Percentiles rank a stretch among this genome's conserved stretches.
These are phyloP conservation scores for Rotaria magnacalcarata DNA, from an alignment of 2,888 invertebrate species.

Conservation along the genomic window DNA sequence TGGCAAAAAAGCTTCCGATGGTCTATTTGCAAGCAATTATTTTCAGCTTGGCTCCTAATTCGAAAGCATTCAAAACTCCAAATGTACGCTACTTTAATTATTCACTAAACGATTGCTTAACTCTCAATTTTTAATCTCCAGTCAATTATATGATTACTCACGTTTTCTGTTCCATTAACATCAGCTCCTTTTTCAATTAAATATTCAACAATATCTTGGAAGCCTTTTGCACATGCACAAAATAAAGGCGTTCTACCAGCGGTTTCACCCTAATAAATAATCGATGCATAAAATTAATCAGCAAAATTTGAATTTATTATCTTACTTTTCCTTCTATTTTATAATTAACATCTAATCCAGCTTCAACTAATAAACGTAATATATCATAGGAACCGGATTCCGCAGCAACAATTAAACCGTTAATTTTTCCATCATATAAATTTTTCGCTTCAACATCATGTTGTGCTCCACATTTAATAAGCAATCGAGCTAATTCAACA, in stretches of 20 bases:
- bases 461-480: slow-evolving; percentile 39
- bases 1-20: no score
- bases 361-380: slow-evolving; percentile 41
- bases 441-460: slow-evolving; percentile 43
- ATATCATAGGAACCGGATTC: slow-evolving; percentile 46
- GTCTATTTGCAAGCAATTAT: no score
- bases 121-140: no score
- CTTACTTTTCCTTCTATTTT: slow-evolving; percentile 44
- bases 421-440: slow-evolving; percentile 47
- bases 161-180: slow-evolving; percentile 47
- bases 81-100: no score
- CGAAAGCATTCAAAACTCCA: no score
- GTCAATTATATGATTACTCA: not conserved
- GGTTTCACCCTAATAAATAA: slow-evolving; percentile 38
- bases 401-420: slow-evolving; percentile 46
- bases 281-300: no score
- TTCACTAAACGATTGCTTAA: no score
- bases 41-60: no score
- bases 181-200: slow-evolving; percentile 46
- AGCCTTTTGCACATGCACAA: slow-evolving; percentile 47
- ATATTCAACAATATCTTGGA: slow-evolving; percentile 46
- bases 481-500: slow-evolving; percentile 27
- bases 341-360: slow-evolving; percentile 45
- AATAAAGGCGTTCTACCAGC: slow-evolving; percentile 46
- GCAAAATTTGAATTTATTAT: not conserved